Evolutionary conservation across 2,113 vertebrate genomes (phyloP).

Genomic region (Dendrocopos noguchii): DNA sequence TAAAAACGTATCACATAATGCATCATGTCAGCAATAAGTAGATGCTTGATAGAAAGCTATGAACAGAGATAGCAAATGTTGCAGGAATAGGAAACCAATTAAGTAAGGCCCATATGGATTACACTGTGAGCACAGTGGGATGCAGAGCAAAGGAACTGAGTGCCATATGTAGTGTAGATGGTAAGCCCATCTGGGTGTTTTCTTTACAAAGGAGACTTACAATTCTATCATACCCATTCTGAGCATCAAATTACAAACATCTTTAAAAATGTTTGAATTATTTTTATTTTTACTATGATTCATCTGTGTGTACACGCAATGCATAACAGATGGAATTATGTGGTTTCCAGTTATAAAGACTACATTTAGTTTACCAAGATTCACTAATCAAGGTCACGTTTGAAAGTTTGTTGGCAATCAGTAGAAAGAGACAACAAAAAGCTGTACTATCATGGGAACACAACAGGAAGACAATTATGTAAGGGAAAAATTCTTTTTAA

Average conservation of each 20-base stretch:
- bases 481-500: background rate
- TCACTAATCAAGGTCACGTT: background rate
- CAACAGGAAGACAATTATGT: background rate
- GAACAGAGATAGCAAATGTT: background rate
- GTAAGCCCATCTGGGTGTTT: conserved; percentile 22
- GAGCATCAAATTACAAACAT: conserved; percentile 5
- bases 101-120: conserved; percentile 43
- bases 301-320: background rate
- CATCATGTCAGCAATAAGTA: background rate
- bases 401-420: background rate
- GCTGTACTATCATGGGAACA: background rate
- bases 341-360: background rate
- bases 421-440: background rate
- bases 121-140: background rate
- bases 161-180: conserved; percentile 9
- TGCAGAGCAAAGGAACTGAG: background rate
- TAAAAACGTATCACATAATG: background rate
- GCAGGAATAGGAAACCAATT: conserved; percentile 21
- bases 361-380: background rate
- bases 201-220: background rate
- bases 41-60: background rate
- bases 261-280: background rate
- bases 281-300: conserved; percentile 18
- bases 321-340: background rate
- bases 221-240: background rate